Conservation (phyloP, 2,888 invertebrate genomes). For the Trisateles emortualis region DNA sequence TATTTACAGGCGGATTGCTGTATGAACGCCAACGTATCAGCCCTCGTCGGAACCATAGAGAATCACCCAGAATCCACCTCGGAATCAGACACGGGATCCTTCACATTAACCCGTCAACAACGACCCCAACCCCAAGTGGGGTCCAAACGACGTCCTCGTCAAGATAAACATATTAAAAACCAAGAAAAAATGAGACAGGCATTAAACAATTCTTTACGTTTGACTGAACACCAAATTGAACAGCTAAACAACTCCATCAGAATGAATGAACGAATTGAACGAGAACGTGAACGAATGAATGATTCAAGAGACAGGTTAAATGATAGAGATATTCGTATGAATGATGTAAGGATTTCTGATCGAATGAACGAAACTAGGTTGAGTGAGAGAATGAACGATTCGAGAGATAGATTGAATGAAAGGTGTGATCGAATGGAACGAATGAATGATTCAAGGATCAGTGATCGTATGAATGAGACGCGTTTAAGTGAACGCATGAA, state of each 20-base stretch:
- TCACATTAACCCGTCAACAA: conserved; percentile 78
- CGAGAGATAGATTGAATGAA: conserved; percentile 38
- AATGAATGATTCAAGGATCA: conserved; percentile 26
- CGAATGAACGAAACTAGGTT: conserved; percentile 30
- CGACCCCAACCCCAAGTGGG: conserved; percentile 79
- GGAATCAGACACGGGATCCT: conserved; percentile 80
- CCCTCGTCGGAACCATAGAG: conserved; percentile 81
- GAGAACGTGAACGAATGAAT: conserved; percentile 45
- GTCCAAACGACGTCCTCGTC: conserved; percentile 73
- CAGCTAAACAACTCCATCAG: conserved; percentile 62
- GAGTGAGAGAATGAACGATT: conserved; percentile 42
- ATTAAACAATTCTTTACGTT: conserved; percentile 50
- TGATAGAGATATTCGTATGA: conserved; percentile 32
- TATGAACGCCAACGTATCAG: conserved; percentile 77
- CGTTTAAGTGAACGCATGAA: conserved; percentile 22
- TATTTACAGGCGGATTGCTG: conserved; percentile 80
- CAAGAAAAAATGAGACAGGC: conserved; percentile 67
- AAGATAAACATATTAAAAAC: conserved; percentile 70
- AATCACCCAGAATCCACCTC: conserved; percentile 83
- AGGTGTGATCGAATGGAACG: conserved; percentile 31
- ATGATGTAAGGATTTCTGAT: conserved; percentile 35
- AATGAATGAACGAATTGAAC: conserved; percentile 48
- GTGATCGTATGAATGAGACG: conserved; percentile 35
- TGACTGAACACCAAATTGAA: conserved; percentile 59
- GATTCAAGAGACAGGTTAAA: conserved; percentile 28